Conservation (phyloP, 2,797 vertebrate genomes). For the Myotis planiceps region DNA sequence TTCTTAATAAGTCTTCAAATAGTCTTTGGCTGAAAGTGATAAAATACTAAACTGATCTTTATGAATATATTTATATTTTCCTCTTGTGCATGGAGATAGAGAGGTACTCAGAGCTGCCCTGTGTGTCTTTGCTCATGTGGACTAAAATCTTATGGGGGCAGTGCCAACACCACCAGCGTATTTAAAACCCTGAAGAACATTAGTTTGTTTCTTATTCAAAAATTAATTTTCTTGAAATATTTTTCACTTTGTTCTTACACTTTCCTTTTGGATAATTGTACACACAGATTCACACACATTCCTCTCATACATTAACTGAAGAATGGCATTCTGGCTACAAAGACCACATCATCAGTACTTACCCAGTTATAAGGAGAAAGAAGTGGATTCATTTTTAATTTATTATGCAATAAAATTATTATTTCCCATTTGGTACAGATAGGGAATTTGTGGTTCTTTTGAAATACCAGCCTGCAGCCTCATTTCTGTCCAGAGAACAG, state of each 20-base stretch:
- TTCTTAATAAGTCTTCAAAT: constrained; percentile 49
- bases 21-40: constrained; percentile 42
- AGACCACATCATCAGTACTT: constrained; percentile 59
- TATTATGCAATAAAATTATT: constrained; percentile 79
- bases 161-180: not conserved
- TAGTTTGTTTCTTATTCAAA: constrained; percentile 66
- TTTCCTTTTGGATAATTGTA: constrained; percentile 10
- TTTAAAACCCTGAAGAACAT: constrained; percentile 20
- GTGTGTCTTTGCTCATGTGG: not conserved
- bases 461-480: constrained; percentile 64
- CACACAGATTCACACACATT: constrained; percentile 27
- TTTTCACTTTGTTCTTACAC: constrained; percentile 35
- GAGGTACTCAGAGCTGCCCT: not conserved
- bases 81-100: constrained; percentile 31
- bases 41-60: constrained; percentile 35
- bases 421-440: constrained; percentile 76
- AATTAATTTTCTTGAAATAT: constrained; percentile 55
- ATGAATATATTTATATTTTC: constrained; percentile 34
- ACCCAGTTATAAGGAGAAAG: constrained; percentile 68
- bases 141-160: not conserved
- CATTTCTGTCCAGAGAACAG: constrained; percentile 70
- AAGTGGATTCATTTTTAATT: constrained; percentile 78
- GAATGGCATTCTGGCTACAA: constrained; percentile 46
- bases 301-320: constrained; percentile 42
- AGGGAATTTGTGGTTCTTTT: constrained; percentile 70